Evolutionary conservation across 2,113 vertebrate species (phyloP).

Genomic region (Mus pahari): DNA sequence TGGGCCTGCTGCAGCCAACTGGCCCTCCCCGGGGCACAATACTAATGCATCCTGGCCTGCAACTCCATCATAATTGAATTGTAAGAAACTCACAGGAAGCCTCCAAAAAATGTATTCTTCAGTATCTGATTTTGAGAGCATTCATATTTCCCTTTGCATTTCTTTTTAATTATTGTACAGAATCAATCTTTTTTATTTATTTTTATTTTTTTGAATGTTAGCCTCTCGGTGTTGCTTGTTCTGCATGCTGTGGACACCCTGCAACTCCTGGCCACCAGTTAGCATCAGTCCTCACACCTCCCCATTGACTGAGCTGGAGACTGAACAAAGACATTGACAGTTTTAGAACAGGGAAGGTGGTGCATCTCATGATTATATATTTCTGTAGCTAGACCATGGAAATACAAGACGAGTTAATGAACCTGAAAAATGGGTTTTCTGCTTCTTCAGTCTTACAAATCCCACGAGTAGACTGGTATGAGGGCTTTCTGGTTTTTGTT

Average conservation of each 20-base stretch:
- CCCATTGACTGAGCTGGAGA: neutral
- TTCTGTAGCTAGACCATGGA: neutral
- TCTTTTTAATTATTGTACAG: constrained; percentile 79
- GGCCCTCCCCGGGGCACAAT: constrained; percentile 70
- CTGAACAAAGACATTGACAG: neutral
- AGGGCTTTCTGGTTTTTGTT: too few species aligned
- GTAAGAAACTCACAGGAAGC: constrained; percentile 67
- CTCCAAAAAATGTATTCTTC: constrained; percentile 69
- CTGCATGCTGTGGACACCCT: neutral
- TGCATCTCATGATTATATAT: neutral
- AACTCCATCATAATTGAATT: constrained; percentile 80
- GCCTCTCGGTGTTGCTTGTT: neutral
- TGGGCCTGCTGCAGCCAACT: constrained; percentile 71
- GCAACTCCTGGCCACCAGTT: neutral
- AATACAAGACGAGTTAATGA: neutral
- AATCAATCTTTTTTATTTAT: constrained; percentile 45
- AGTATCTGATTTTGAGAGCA: constrained; percentile 73
- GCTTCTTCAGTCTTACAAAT: neutral
- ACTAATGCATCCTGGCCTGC: constrained; percentile 70
- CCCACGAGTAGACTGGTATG: too few species aligned
- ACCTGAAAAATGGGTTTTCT: neutral
- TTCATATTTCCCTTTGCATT: constrained; percentile 74
- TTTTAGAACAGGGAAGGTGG: neutral
- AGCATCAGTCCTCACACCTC: neutral
- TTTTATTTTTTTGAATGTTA: constrained; percentile 3